Conservation (phyloP, 1,140 invertebrate species). For the Plodia interpunctella region DNA sequence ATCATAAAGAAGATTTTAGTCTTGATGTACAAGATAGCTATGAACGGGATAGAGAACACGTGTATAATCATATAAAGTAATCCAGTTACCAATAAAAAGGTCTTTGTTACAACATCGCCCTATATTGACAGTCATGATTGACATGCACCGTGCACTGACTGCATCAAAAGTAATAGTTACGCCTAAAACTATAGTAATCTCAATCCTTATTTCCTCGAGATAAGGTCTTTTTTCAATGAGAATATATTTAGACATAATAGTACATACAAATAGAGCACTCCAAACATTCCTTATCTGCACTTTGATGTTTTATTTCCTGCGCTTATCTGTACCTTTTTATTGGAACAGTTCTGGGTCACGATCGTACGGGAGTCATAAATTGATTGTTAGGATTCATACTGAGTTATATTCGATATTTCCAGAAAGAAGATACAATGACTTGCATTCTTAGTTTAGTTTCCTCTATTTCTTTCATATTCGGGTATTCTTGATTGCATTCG, state of each 20-base stretch:
- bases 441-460: too few species aligned
- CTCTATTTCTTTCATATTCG: too few species aligned
- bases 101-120: constrained; percentile 4
- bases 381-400: neutral
- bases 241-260: neutral
- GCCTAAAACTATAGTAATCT: neutral
- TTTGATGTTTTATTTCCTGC: constrained; percentile 5
- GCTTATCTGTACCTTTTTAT: constrained; percentile 7
- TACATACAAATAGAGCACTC: constrained; percentile 5
- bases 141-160: neutral
- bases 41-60: neutral
- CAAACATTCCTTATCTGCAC: constrained; percentile 4
- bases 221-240: neutral
- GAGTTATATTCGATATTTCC: neutral
- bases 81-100: constrained; percentile 1
- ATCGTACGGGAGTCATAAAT: neutral
- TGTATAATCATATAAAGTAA: neutral
- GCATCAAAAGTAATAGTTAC: constrained; percentile 1
- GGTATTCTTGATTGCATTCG: too few species aligned
- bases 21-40: too few species aligned
- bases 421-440: too few species aligned
- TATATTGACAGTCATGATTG: constrained; percentile 1
- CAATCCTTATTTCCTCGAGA: neutral
- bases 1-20: too few species aligned
- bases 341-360: constrained; percentile 1